Evolutionary conservation across 2,888 invertebrate species (phyloP), one percentile per base, ranked within the genome.

Genomic region (Rhagonycha lutea): DNA sequence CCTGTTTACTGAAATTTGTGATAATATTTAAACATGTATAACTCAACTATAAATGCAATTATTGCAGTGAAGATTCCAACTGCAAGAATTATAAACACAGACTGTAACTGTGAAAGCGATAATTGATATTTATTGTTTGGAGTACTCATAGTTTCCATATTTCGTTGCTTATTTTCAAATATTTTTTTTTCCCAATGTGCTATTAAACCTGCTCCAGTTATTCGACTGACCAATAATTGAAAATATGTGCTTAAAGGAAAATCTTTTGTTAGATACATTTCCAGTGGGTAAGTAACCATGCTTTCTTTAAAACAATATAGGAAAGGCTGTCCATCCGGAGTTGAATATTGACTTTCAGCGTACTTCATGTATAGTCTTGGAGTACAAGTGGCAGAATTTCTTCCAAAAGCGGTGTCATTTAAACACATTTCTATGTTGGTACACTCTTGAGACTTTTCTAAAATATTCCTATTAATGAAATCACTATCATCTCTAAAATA

Each of bases 181-280:
- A 83, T 81, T 24, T 80, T 77, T 32, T 79, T 76, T 67, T 81
- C 79, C 81, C 84, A 83, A 76, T 82, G 80, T 7, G 74, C 26
- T 2, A 84, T 77, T 10, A 85, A 74, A n/a, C 85, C 87, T n/a
- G 82, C 83, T 4, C 82, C 82, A n/a, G 81, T 80, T 5, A 86
- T 82, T 61, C 83, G 75, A 28, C 80, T 76, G 7, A 87, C 80
- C 47, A 85, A 75, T 5, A 72, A 63, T 70, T 85, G 81, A 69
- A 87, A 83, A 67, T 78, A 70, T 3, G 80, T 73, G 14, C 79
- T 82, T 11, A 86, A 79, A 26, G 84, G 86, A 80, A 86, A 86
- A 4, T 86, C 86, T 79, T 86, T 86, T 7, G 82, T 79, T 80
- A 85, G 82, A n/a, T 85, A 74, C 79, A 87, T 84, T 80, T 85